Base-by-base conservation (phyloP, 2,113 vertebrate species). In the Cyprinodon tularosa region DNA sequence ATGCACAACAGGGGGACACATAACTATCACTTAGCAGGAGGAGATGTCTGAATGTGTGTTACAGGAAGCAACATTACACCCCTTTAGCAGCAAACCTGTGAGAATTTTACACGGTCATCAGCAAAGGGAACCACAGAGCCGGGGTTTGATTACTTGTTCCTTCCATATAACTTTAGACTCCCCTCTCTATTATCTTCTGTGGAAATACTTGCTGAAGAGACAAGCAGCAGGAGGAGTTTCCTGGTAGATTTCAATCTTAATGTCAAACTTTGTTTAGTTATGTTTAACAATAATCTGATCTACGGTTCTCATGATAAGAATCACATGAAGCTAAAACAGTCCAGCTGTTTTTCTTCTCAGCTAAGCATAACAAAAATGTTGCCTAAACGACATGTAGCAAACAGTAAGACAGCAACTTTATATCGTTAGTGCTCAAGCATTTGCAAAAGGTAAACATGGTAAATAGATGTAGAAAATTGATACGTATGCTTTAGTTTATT, bases 1-100 rank as follows among this genome's bases (percentile, higher is more conserved):
- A 81, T 83, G 85, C 75, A 83, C 86, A 90, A 89, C 85, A 82
- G 65, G 77, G 78, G 68, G 82, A 74, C 14, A 29, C 68, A 81
- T 80, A 62, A 84, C 81, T 85, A 72, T 85, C 83, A 85, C 48
- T 66, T 67, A 74, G 78, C 68, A 44, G 71, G 72, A 67, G 84
- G 42, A 38, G 53, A 53, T 68, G 80, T 83, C 65, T 36, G 39
- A 29, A 36, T 66, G 66, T 60, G 83, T 82, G 76, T 67, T 85
- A n/a, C 82, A 77, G 75, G 69, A 80, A 42, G 62, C 53, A 80
- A 86, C 85, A 83, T 87, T 84, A 88, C 85, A 84, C 38, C 79
- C 72, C 74, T 66, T 44, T 37, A 65, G 65, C 48, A 67, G 53
- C 48, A 67, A 66, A 70, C 67, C 38, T 38, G 68, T 78, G 70